phyloP scores from a whole-genome alignment of 92 coral and sea anemone species.

The Epizoanthus scotinus region DNA sequence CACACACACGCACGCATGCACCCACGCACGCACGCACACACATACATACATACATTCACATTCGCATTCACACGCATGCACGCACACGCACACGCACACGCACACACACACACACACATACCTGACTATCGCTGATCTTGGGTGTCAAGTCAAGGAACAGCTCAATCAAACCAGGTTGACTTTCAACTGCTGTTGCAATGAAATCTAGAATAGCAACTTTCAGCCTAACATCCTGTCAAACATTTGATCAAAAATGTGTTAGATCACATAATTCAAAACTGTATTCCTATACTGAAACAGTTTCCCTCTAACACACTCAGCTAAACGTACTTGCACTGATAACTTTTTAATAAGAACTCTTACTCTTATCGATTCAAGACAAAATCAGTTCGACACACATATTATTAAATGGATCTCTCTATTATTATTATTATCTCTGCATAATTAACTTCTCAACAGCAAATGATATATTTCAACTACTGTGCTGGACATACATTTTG shows the following conservation, averaged over 20 bases:
- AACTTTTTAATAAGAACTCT: neutral
- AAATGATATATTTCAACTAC: too few species aligned
- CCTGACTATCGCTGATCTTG: slow-evolving; percentile 39
- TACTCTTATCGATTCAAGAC: too few species aligned
- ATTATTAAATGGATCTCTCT: too few species aligned
- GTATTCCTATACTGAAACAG: neutral
- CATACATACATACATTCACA: too few species aligned
- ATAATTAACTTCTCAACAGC: too few species aligned
- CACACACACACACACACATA: neutral
- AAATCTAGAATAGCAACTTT: slow-evolving; percentile 92
- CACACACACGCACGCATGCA: too few species aligned
- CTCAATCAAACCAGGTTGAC: slow-evolving; percentile 94
- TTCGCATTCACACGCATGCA: too few species aligned
- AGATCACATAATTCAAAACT: neutral
- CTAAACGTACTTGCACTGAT: neutral
- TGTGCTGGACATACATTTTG: too few species aligned
- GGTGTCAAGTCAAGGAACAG: slow-evolving; percentile 80
- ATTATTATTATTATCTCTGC: too few species aligned
- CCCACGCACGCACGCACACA: neutral
- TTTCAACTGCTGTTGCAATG: slow-evolving; percentile 94
- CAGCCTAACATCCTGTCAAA: slow-evolving; percentile 72
- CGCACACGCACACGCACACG: too few species aligned
- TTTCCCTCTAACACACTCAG: neutral
- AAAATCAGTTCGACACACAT: too few species aligned
- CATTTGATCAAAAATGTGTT: neutral